These are phyloP conservation scores for Larimichthys crocea DNA, from an alignment of 2,113 vertebrate species.

Conservation along the genomic window DNA sequence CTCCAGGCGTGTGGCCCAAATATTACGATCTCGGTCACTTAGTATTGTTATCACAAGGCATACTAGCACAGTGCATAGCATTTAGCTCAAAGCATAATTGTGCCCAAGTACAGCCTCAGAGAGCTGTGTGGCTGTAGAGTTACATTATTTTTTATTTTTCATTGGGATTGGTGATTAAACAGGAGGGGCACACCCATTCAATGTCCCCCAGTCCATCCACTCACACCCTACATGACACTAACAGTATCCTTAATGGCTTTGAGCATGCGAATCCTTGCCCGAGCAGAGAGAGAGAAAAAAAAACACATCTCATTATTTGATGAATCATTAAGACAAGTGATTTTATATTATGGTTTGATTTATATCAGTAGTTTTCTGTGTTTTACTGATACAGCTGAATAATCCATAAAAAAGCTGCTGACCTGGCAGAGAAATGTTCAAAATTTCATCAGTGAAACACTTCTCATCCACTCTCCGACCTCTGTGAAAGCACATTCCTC, in stretches of 20 bases:
- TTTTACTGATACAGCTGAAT: conserved; percentile 58
- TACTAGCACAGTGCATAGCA: neutral
- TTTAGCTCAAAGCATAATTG: neutral
- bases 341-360: conserved; percentile 62
- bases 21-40: no score
- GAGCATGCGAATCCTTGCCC: conserved; percentile 11
- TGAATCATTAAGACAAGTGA: conserved; percentile 63
- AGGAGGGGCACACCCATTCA: neutral
- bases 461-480: conserved; percentile 46
- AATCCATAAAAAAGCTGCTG: conserved; percentile 67
- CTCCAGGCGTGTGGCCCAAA: no score
- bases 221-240: conserved; percentile 14
- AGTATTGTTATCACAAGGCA: no score
- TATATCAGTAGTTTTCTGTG: conserved; percentile 53
- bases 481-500: conserved; percentile 51
- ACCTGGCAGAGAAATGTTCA: conserved; percentile 48
- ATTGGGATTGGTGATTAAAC: neutral
- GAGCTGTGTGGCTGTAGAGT: neutral
- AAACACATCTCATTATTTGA: conserved; percentile 39
- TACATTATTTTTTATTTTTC: neutral
- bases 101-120: neutral
- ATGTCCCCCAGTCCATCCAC: neutral
- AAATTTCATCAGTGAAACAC: conserved; percentile 57
- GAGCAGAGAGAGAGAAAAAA: conserved; percentile 12
- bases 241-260: conserved; percentile 20